Conservation (phyloP, 2,888 invertebrate genomes). For the Drosophila seclusa region DNA sequence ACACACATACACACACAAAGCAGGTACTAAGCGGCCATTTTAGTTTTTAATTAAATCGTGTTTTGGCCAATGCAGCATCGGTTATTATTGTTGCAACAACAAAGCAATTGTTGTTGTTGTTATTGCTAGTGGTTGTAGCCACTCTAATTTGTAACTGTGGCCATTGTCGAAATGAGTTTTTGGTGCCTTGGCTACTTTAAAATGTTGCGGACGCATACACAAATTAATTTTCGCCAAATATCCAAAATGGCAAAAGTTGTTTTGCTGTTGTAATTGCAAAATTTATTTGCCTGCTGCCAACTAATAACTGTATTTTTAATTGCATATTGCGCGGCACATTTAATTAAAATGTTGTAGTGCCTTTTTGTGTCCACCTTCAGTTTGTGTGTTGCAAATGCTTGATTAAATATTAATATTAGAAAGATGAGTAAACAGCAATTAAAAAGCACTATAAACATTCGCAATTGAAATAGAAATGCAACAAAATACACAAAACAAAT, state of each 20-base stretch:
- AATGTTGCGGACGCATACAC: conserved; percentile 32
- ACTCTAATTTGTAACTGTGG: conserved; percentile 59
- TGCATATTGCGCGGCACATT: conserved; percentile 60
- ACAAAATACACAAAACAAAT: background rate
- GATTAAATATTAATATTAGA: conserved; percentile 9
- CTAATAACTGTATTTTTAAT: conserved; percentile 71
- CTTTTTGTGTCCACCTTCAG: conserved; percentile 12
- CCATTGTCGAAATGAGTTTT: conserved; percentile 60
- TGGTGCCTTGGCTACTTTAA: conserved; percentile 51
- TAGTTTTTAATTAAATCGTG: conserved; percentile 73
- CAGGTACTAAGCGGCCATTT: conserved; percentile 63
- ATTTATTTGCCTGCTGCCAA: conserved; percentile 72
- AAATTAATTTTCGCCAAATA: conserved; percentile 71
- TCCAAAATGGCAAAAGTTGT: conserved; percentile 40
- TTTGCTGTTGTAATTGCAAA: conserved; percentile 65
- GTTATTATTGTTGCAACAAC: conserved; percentile 42
- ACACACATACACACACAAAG: conserved; percentile 11
- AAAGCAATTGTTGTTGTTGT: conserved; percentile 16
- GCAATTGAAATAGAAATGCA: background rate
- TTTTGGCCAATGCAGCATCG: conserved; percentile 48
- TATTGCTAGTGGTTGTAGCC: conserved; percentile 43
- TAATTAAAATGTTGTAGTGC: conserved; percentile 51
- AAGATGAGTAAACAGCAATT: background rate
- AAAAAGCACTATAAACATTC: background rate
- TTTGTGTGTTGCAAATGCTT: conserved; percentile 9